These are phyloP conservation scores for Capreolus pygargus DNA, from an alignment of 2,113 vertebrate species.

Conservation along the genomic window DNA sequence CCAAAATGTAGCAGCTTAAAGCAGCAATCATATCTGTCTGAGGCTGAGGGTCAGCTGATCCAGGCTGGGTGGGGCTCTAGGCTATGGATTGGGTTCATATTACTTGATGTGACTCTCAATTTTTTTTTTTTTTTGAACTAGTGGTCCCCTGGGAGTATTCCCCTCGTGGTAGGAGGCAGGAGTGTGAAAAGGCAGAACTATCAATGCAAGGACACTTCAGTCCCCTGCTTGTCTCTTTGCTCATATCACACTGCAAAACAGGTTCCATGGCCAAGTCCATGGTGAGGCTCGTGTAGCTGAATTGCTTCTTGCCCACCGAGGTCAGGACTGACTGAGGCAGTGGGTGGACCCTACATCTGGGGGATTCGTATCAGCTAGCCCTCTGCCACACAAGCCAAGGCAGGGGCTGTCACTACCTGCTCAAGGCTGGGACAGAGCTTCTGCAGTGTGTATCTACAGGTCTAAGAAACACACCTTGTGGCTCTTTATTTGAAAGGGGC, in stretches of 20 bases:
- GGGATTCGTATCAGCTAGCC: accelerated
- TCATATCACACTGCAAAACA: neutral
- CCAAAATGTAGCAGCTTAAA: neutral
- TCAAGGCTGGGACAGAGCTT: neutral
- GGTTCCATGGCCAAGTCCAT: neutral
- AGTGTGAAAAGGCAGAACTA: accelerated
- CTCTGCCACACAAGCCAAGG: neutral
- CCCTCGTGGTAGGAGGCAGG: neutral
- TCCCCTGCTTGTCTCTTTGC: neutral
- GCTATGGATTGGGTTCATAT: neutral
- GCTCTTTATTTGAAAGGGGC: neutral
- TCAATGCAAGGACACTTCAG: neutral
- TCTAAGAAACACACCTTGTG: slow-evolving; percentile 3
- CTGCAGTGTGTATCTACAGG: neutral
- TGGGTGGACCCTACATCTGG: neutral
- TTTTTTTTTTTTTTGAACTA: neutral
- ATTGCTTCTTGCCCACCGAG: no score
- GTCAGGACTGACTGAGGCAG: neutral
- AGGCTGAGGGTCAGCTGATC: neutral
- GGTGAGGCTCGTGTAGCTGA: neutral
- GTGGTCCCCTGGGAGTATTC: no score
- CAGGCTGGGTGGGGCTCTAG: neutral
- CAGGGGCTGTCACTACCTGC: neutral
- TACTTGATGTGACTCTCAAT: neutral
- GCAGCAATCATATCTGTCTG: neutral